phyloP scores from a whole-genome alignment of 2,797 vertebrate species.

The Champsocephalus esox region DNA sequence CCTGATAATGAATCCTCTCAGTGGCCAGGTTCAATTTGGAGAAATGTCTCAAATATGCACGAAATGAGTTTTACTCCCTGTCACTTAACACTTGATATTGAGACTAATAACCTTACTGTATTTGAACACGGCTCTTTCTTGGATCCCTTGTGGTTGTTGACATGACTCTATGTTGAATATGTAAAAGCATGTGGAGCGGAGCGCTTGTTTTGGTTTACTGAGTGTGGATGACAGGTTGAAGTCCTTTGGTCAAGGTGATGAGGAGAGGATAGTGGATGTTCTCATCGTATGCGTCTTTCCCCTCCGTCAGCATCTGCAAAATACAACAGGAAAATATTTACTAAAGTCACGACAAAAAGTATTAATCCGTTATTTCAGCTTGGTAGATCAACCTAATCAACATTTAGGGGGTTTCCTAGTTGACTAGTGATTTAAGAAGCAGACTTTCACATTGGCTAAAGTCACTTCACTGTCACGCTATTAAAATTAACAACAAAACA shows the following conservation, averaged over 20 bases:
- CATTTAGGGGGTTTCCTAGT: background rate
- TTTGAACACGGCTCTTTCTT: slow-evolving; percentile 10
- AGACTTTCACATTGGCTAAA: background rate
- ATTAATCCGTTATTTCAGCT: background rate
- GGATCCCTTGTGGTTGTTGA: background rate
- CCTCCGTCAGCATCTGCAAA: slow-evolving; percentile 91
- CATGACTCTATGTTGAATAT: slow-evolving; percentile 14
- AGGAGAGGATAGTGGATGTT: slow-evolving; percentile 96
- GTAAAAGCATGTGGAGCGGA: slow-evolving; percentile 22
- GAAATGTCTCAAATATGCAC: slow-evolving; percentile 2
- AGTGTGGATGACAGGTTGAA: slow-evolving; percentile 60
- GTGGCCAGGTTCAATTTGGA: background rate
- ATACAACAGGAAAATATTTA: slow-evolving; percentile 28
- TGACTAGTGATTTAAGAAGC: background rate
- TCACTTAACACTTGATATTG: background rate
- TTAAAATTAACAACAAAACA: background rate
- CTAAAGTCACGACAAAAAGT: background rate
- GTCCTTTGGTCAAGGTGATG: slow-evolving; percentile 88
- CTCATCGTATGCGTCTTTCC: slow-evolving; percentile 91
- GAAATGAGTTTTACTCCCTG: background rate
- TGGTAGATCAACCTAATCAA: background rate
- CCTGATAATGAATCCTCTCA: slow-evolving; percentile 16
- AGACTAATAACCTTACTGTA: background rate
- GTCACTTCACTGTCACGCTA: background rate
- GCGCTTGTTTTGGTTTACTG: slow-evolving; percentile 66